phyloP scores from a whole-genome alignment of 2,113 vertebrate species.

The Etheostoma cragini region DNA sequence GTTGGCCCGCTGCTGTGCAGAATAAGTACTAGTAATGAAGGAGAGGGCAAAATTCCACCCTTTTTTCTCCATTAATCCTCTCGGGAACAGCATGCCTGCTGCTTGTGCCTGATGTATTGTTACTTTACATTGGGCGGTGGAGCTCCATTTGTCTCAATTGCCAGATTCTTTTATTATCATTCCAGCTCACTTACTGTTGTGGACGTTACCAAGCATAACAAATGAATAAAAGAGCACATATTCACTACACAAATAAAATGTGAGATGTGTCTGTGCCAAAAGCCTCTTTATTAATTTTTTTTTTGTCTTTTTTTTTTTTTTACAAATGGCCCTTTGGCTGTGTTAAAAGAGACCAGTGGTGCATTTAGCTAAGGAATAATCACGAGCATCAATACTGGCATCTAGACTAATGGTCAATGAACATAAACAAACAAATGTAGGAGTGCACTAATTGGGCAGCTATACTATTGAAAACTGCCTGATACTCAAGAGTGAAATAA shows the following conservation, averaged over 20 bases:
- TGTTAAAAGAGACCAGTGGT: constrained; percentile 53
- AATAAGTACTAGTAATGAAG: constrained; percentile 27
- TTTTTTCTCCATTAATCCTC: constrained; percentile 58
- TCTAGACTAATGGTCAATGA: constrained; percentile 55
- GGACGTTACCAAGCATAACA: constrained; percentile 56
- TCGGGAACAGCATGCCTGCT: constrained; percentile 50
- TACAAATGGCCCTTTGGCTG: constrained; percentile 65
- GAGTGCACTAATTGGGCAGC: constrained; percentile 53
- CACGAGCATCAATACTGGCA: constrained; percentile 63
- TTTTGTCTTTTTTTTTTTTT: too few species aligned
- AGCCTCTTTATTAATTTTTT: constrained; percentile 12
- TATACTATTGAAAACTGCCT: constrained; percentile 33
- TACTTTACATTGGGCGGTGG: constrained; percentile 33
- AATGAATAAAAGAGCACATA: constrained; percentile 56
- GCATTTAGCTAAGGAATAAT: constrained; percentile 70
- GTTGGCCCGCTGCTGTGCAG: constrained; percentile 25
- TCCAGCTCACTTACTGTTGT: constrained; percentile 67
- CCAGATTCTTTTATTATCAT: constrained; percentile 66
- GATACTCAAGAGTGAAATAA: constrained; percentile 3
- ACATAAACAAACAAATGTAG: constrained; percentile 58
- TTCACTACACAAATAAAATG: constrained; percentile 73
- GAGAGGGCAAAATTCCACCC: constrained; percentile 34
- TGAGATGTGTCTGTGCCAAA: constrained; percentile 52
- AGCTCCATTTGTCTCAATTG: constrained; percentile 74
- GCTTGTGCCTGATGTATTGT: constrained; percentile 67